Conservation (phyloP, 2,113 vertebrate genomes). For the Oryzias celebensis region DNA sequence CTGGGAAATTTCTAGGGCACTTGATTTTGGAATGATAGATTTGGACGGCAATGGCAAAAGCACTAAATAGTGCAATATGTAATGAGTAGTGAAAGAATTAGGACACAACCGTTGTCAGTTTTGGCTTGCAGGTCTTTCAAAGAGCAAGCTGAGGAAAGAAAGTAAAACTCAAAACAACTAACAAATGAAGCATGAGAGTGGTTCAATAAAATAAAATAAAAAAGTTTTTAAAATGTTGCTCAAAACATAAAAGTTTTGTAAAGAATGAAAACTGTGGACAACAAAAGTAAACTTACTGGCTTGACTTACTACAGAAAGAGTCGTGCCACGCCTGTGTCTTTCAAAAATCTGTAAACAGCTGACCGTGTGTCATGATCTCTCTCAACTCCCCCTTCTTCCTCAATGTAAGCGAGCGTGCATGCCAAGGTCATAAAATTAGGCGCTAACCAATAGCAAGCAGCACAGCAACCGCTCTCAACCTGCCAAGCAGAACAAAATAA, state of each 20-base stretch:
- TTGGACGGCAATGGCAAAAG: too few relatives aligned
- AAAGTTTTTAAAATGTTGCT: background rate
- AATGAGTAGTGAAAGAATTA: too few relatives aligned
- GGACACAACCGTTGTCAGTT: too few relatives aligned
- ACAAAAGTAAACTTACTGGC: constrained; percentile 13
- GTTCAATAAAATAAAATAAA: too few relatives aligned
- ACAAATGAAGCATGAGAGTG: too few relatives aligned
- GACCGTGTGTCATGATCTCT: constrained; percentile 52
- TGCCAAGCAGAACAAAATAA: constrained; percentile 40
- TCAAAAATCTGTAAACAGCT: constrained; percentile 57
- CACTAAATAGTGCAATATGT: too few relatives aligned
- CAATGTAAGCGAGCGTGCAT: constrained; percentile 38
- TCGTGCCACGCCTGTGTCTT: constrained; percentile 48
- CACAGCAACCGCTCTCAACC: constrained; percentile 19
- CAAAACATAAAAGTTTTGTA: background rate
- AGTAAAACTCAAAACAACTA: too few relatives aligned
- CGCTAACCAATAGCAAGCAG: constrained; percentile 47
- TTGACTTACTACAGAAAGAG: constrained; percentile 24
- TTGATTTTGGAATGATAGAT: too few relatives aligned
- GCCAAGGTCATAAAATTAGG: constrained; percentile 52
- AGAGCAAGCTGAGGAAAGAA: too few relatives aligned
- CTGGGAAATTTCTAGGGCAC: too few relatives aligned
- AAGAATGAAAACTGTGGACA: background rate
- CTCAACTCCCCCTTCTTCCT: constrained; percentile 34
- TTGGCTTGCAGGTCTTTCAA: too few relatives aligned